Base-by-base conservation (phyloP, 2,797 vertebrate species). In the Micrastur ruficollis region DNA sequence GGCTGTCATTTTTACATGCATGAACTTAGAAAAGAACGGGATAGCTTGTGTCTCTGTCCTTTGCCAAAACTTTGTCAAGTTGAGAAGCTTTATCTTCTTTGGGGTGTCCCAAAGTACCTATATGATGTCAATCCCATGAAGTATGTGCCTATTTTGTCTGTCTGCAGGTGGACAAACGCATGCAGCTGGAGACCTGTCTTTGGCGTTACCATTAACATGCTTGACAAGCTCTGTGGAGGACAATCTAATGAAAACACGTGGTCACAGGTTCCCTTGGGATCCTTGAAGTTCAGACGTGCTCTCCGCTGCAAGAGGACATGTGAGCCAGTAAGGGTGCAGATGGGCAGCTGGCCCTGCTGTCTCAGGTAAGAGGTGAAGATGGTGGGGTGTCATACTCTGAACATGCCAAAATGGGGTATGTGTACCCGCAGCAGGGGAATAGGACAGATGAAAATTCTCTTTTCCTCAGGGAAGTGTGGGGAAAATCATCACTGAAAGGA, bases 91-190 rank as follows among this genome's bases (percentile, higher is more conserved):
- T 53, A 11, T 12, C 26, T 76, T 85, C 14, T 58, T 46, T 56
- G n/a, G 14, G 5, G 5, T 32, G 21, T 52, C 47, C 53, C 49
- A 61, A 53, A 79, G 6, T 18, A 61, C 36, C 34, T 62, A 21
- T 6, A 34, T 0, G 6, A 84, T 21, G 7, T 36, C 62, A 84
- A 4, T 46, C 32, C 14, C 2, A 0, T 49, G 19, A 76, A 56
- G 22, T 27, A 58, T 18, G 6, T 42, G 14, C 13, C 32, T 55
- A 15, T 9, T 52, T 56, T 65, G 36, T 17, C 34, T 65, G 36
- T 17, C 34, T 74, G n/a, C 44, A 84, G 40, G 34, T 88, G 63
- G 71, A 61, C 38, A 29, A 3, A 34, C 13, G 40, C 59, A 49
- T 12, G 40, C 14, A 61, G 10, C 38, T 62, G 65, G 20, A 73